Evolutionary conservation across 2,888 invertebrate genomes (phyloP).

Genomic region (Eupithecia vulgata): DNA sequence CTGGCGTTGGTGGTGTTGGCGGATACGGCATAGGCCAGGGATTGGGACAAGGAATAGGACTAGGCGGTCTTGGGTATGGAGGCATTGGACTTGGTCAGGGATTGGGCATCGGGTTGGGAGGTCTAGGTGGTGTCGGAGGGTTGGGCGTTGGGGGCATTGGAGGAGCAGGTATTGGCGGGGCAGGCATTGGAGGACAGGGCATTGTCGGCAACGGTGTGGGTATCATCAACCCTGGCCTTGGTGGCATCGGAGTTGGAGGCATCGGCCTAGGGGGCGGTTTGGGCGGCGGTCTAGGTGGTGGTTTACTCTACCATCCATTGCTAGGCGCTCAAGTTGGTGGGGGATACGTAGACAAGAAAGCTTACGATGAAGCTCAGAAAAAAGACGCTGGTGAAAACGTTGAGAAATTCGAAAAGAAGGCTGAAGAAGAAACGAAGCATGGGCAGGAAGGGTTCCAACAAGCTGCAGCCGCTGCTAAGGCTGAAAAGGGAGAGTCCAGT

Average conservation of each 20-base stretch:
- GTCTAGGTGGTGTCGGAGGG: conserved; percentile 50
- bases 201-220: conserved; percentile 55
- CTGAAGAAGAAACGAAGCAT: conserved; percentile 82
- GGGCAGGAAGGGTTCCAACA: conserved; percentile 84
- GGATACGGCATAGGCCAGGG: conserved; percentile 46
- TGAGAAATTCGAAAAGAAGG: conserved; percentile 82
- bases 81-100: conserved; percentile 55
- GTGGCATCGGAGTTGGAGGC: conserved; percentile 67
- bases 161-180: conserved; percentile 54
- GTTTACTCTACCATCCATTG: conserved; percentile 72
- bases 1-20: conserved; percentile 60
- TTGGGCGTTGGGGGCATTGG: conserved; percentile 58
- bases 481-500: conserved; percentile 80
- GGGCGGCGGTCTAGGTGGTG: conserved; percentile 59
- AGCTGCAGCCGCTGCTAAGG: conserved; percentile 82
- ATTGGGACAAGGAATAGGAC: conserved; percentile 47
- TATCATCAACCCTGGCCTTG: conserved; percentile 64
- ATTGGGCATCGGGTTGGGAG: conserved; percentile 51
- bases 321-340: conserved; percentile 72
- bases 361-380: conserved; percentile 83
- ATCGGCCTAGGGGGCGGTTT: conserved; percentile 53
- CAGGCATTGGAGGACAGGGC: conserved; percentile 55
- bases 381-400: conserved; percentile 82
- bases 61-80: conserved; percentile 49
- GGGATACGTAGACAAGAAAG: conserved; percentile 82